Percentiles rank a stretch among this genome's conserved stretches.
Conservation (phyloP, 2,113 vertebrate genomes). For the Bombycilla garrulus region DNA sequence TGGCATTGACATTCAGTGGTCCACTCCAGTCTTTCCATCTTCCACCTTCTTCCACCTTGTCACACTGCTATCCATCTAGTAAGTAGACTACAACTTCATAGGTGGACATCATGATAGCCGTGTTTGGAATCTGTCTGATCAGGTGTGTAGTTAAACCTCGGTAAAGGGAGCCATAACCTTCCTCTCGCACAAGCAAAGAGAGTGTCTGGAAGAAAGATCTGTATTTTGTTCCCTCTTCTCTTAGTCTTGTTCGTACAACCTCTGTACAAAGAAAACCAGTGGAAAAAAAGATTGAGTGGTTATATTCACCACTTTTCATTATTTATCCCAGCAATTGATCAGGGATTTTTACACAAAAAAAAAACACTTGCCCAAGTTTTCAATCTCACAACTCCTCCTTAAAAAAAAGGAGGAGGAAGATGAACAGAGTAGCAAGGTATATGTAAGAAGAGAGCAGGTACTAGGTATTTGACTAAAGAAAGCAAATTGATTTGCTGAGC, state of each 20-base stretch:
- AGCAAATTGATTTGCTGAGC: not conserved
- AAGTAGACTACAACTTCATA: conserved; percentile 97
- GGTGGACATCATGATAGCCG: conserved; percentile 98
- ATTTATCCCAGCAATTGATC: not conserved
- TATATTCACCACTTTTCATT: not conserved
- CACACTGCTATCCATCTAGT: conserved; percentile 83
- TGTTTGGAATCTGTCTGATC: conserved; percentile 97
- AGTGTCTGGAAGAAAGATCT: conserved; percentile 95
- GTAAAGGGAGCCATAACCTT: conserved; percentile 94
- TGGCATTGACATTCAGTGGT: conserved; percentile 65
- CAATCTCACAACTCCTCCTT: not conserved
- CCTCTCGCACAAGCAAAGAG: conserved; percentile 87
- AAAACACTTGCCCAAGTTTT: not conserved
- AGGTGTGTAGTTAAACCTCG: conserved; percentile 94
- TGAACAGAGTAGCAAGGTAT: not conserved
- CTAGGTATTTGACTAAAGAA: not conserved
- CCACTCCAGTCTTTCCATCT: conserved; percentile 79
- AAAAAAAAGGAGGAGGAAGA: not conserved
- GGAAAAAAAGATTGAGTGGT: not conserved
- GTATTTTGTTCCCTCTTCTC: conserved; percentile 98
- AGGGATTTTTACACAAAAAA: not conserved
- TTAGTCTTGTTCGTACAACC: conserved; percentile 96
- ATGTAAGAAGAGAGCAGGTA: not conserved
- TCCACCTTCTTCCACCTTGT: conserved; percentile 41
- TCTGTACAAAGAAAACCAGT: conserved; percentile 76